A percentile compares a stretch with the other conserved stretches of the same genome.
These are phyloP conservation scores for Altica lythri DNA, from an alignment of 2,888 invertebrate genomes.

Conservation along the genomic window DNA sequence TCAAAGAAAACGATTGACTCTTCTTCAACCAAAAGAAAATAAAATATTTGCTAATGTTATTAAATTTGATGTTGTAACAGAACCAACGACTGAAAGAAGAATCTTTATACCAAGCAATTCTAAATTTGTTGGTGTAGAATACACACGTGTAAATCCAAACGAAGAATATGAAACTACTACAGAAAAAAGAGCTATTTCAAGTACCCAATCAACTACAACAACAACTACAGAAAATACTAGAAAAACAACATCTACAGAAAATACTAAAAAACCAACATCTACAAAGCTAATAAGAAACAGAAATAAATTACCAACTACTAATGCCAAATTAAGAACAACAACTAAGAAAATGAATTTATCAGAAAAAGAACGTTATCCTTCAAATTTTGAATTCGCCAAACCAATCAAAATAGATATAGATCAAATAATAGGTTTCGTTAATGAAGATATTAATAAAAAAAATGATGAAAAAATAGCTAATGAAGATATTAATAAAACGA, in stretches of 20 bases:
- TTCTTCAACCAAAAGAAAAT: slow-evolving; percentile 45
- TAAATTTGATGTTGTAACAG: slow-evolving; percentile 50
- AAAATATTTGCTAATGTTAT: slow-evolving; percentile 43
- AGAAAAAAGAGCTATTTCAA: slow-evolving; percentile 41
- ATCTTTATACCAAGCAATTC: slow-evolving; percentile 53
- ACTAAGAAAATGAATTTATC: slow-evolving; percentile 45
- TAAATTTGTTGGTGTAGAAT: slow-evolving; percentile 38
- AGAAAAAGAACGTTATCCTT: slow-evolving; percentile 30
- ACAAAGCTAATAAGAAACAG: slow-evolving; percentile 8
- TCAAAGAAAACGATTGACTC: slow-evolving; percentile 47
- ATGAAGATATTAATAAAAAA: slow-evolving; percentile 22
- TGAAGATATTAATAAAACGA: neutral
- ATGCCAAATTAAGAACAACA: slow-evolving; percentile 49
- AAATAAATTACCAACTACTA: slow-evolving; percentile 51
- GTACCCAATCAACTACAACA: slow-evolving; percentile 17
- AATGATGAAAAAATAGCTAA: neutral
- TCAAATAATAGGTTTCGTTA: slow-evolving; percentile 45
- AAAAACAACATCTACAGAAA: slow-evolving; percentile 4
- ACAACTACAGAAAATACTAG: slow-evolving; percentile 16
- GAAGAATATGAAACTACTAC: slow-evolving; percentile 35
- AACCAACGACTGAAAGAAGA: slow-evolving; percentile 53
- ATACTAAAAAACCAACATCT: slow-evolving; percentile 8
- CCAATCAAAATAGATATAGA: slow-evolving; percentile 49
- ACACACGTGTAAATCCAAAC: slow-evolving; percentile 48
- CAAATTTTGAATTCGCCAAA: slow-evolving; percentile 39